Evolutionary conservation across 2,888 invertebrate species (phyloP).

Genomic region (Diaphora mendica): DNA sequence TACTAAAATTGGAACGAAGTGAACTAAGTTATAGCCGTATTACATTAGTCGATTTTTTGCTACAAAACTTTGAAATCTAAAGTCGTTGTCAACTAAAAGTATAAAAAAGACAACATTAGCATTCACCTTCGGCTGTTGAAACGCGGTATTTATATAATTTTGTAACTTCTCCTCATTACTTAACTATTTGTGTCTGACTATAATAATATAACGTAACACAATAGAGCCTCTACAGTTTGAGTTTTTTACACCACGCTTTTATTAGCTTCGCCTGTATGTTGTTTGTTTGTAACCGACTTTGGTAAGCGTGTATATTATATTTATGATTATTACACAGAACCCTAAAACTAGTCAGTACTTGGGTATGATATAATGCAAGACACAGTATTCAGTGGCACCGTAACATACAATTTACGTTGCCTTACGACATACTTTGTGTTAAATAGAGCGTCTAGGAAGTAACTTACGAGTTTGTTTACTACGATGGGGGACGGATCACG

Average conservation of each 20-base stretch:
- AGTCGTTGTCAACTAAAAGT: not conserved
- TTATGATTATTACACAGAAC: not conserved
- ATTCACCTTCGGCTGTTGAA: not conserved
- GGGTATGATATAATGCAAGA: slow-evolving; percentile 61
- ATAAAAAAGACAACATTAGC: not conserved
- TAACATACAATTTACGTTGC: slow-evolving; percentile 69
- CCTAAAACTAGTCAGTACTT: not conserved
- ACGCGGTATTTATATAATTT: not conserved
- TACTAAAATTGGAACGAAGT: too few relatives aligned
- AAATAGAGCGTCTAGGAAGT: slow-evolving; percentile 63
- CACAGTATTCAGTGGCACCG: slow-evolving; percentile 58
- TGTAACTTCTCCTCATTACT: not conserved
- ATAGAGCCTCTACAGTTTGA: not conserved
- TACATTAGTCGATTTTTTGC: too few relatives aligned
- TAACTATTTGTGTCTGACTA: not conserved
- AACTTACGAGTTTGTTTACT: slow-evolving; percentile 55
- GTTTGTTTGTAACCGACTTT: not conserved
- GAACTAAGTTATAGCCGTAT: too few relatives aligned
- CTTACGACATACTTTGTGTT: slow-evolving; percentile 57
- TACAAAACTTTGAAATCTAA: not conserved
- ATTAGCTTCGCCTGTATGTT: not conserved
- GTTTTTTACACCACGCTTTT: not conserved
- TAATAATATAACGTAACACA: not conserved
- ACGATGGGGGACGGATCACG: not conserved
- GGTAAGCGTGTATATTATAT: too few relatives aligned